Percentiles rank a stretch among this genome's conserved stretches.
Conservation (phyloP, 2,797 vertebrate genomes). For the Acanthiza pusilla region DNA sequence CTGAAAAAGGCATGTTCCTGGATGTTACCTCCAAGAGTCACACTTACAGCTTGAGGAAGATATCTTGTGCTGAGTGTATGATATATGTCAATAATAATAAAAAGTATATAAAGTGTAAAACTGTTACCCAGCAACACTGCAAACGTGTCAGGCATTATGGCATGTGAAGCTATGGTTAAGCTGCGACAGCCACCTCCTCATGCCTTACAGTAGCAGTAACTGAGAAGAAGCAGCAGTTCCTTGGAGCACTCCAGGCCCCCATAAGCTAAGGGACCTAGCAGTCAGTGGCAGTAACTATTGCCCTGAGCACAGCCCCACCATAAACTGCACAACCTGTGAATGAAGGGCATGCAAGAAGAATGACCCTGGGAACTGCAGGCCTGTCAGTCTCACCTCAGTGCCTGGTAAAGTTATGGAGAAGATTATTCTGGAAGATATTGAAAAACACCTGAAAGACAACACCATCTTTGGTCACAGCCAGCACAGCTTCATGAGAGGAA, state of each 20-base stretch:
- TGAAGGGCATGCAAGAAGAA: background rate
- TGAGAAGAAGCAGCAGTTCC: background rate
- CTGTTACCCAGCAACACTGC: background rate
- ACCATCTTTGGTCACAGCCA: background rate
- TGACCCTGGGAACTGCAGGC: background rate
- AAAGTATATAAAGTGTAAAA: background rate
- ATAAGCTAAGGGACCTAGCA: background rate
- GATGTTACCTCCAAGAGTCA: background rate
- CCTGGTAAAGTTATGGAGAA: background rate
- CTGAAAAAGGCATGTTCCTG: background rate
- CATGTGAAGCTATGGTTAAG: background rate
- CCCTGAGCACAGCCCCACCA: background rate
- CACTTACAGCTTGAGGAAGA: background rate
- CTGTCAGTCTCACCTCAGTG: background rate
- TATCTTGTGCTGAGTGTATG: background rate
- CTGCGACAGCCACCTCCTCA: background rate
- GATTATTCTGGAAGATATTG: background rate
- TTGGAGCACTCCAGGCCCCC: background rate
- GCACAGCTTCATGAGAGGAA: background rate
- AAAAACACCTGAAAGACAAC: background rate
- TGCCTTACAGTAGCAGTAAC: background rate
- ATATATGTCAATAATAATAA: background rate
- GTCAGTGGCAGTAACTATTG: background rate
- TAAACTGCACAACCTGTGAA: background rate
- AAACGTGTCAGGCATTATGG: background rate